These are phyloP conservation scores for Sialia sialis DNA, from an alignment of 2,113 vertebrate genomes.

Conservation along the genomic window DNA sequence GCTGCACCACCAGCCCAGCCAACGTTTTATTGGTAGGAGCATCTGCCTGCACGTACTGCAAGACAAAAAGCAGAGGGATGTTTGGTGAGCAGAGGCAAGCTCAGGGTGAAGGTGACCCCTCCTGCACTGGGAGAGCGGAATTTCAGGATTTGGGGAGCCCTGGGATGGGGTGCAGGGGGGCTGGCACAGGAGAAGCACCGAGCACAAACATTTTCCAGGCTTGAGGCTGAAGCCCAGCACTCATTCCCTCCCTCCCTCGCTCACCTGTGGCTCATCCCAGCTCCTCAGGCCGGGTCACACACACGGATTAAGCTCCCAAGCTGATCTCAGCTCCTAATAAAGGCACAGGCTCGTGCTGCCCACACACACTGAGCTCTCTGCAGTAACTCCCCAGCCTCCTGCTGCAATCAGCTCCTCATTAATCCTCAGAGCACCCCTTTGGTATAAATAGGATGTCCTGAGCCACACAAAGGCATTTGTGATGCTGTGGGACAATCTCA, in stretches of 20 bases:
- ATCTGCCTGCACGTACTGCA: conserved; percentile 93
- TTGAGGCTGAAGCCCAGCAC: not conserved
- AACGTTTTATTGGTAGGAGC: conserved; percentile 93
- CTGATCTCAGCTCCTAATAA: not conserved
- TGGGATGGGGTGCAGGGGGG: rapidly evolving
- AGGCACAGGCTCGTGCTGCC: not conserved
- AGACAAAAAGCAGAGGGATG: not conserved
- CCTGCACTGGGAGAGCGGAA: rapidly evolving
- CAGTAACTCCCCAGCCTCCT: not conserved
- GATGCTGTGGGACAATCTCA: rapidly evolving
- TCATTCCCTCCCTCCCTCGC: rapidly evolving
- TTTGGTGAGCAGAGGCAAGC: not conserved
- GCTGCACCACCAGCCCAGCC: conserved; percentile 90
- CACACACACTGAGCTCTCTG: not conserved
- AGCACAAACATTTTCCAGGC: not conserved
- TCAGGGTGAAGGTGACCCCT: not conserved
- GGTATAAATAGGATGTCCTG: not conserved
- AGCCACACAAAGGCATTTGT: rapidly evolving
- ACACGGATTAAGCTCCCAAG: not conserved
- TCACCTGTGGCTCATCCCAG: not conserved
- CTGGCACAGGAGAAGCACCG: not conserved
- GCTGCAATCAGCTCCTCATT: not conserved
- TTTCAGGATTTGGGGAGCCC: not conserved
- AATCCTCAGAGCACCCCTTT: not conserved
- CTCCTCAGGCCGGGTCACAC: rapidly evolving